Conservation (phyloP, 2,113 vertebrate genomes). For the Tympanuchus pallidicinctus region DNA sequence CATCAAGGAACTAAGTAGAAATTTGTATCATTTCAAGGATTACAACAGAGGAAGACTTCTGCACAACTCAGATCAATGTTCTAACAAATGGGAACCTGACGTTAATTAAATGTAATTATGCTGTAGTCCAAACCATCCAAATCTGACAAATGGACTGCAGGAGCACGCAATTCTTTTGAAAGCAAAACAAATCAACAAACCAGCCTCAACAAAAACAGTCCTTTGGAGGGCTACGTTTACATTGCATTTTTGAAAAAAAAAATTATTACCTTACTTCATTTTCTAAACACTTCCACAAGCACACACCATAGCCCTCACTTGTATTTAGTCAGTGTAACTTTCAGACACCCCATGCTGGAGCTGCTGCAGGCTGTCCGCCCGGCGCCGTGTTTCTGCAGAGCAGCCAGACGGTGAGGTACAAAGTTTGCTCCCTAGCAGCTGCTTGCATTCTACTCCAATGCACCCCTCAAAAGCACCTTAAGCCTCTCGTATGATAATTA, state of each 20-base stretch:
- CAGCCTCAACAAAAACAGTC: not conserved
- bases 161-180: not conserved
- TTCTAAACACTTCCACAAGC: not conserved
- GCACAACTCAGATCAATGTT: not conserved
- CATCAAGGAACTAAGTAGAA: not conserved
- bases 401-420: not conserved
- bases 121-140: not conserved
- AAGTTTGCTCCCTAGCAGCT: not conserved
- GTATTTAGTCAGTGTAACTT: not conserved
- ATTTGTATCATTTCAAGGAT: not conserved
- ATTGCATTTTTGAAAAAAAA: not conserved
- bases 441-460: accelerated
- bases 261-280: not conserved
- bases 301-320: accelerated
- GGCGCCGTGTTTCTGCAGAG: not conserved
- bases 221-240: not conserved
- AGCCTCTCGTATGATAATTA: not conserved
- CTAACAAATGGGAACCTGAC: not conserved
- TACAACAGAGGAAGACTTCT: not conserved
- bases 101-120: not conserved
- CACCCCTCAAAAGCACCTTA: not conserved
- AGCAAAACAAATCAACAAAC: not conserved
- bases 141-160: not conserved
- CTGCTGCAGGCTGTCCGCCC: not conserved
- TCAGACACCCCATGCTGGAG: not conserved